These are phyloP conservation scores for Linyphia triangularis DNA, from an alignment of 2,888 invertebrate species.

Conservation along the genomic window DNA sequence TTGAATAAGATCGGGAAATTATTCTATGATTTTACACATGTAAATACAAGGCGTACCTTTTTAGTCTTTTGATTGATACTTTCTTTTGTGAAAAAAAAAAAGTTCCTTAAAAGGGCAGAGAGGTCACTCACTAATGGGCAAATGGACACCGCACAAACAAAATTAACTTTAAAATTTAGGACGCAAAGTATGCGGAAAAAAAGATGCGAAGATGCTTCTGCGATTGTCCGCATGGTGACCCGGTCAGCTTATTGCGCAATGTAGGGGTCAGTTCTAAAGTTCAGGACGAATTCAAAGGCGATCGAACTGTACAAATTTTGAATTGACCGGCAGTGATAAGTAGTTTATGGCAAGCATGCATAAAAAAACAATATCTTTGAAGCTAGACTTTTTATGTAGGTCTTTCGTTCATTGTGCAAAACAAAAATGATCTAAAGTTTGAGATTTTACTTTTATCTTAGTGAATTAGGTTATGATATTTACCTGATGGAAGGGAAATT, in stretches of 20 bases:
- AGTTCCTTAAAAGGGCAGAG: slow-evolving; percentile 20
- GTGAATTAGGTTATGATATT: too few relatives aligned
- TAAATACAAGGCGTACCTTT: slow-evolving; percentile 12
- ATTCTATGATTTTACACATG: background rate
- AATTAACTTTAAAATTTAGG: slow-evolving; percentile 32
- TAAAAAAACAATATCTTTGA: too few relatives aligned
- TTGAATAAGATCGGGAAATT: background rate
- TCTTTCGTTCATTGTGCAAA: too few relatives aligned
- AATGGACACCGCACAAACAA: background rate
- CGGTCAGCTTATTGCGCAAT: slow-evolving; percentile 41
- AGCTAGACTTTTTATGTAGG: too few relatives aligned
- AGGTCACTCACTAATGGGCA: background rate
- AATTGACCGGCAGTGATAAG: background rate
- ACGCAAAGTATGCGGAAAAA: slow-evolving; percentile 18
- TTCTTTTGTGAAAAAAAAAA: slow-evolving; percentile 6
- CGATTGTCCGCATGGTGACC: slow-evolving; percentile 43
- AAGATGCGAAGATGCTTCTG: background rate
- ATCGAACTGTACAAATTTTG: background rate
- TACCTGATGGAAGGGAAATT: too few relatives aligned
- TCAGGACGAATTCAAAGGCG: background rate
- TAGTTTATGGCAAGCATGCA: too few relatives aligned
- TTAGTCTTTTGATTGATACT: slow-evolving; percentile 33
- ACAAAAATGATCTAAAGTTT: too few relatives aligned
- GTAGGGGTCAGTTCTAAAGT: slow-evolving; percentile 2
- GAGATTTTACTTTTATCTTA: too few relatives aligned